These are phyloP conservation scores for Hyles euphorbiae DNA, from an alignment of 1,140 invertebrate genomes.

Conservation along the genomic window DNA sequence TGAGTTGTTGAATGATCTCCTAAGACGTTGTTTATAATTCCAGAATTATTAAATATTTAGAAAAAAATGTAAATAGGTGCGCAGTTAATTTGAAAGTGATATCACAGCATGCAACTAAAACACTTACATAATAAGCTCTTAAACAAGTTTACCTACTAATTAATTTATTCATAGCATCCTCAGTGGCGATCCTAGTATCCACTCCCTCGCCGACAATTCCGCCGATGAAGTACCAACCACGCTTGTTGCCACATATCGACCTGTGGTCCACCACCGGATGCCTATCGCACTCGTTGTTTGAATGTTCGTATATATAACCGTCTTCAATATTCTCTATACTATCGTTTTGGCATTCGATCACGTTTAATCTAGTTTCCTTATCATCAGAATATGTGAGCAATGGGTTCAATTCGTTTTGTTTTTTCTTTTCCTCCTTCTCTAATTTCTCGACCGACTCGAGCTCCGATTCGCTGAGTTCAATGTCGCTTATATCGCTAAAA, in stretches of 20 bases:
- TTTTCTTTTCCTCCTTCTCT: constrained; percentile 65
- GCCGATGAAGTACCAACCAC: constrained; percentile 89
- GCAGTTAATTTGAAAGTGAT: neutral
- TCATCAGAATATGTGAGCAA: constrained; percentile 60
- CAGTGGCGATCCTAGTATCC: constrained; percentile 77
- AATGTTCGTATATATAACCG: constrained; percentile 50
- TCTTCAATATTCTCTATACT: constrained; percentile 36
- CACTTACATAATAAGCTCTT: constrained; percentile 29
- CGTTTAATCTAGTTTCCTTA: constrained; percentile 40
- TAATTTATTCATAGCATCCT: constrained; percentile 83
- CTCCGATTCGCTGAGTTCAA: constrained; percentile 77
- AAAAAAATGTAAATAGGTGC: too few relatives aligned
- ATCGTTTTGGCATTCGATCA: constrained; percentile 45
- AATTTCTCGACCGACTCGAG: constrained; percentile 77
- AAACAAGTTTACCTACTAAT: constrained; percentile 84
- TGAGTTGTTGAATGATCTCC: too few relatives aligned
- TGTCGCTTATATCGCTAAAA: constrained; percentile 78
- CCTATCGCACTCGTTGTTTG: constrained; percentile 39
- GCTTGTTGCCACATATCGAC: constrained; percentile 78
- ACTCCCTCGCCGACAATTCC: constrained; percentile 81
- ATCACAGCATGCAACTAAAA: constrained; percentile 17
- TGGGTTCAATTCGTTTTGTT: constrained; percentile 64
- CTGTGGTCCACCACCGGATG: constrained; percentile 62
- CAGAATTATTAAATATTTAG: too few relatives aligned
- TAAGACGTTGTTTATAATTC: too few relatives aligned